Evolutionary conservation across 2,888 invertebrate species (phyloP), one percentile per base, ranked within the genome.

Genomic region (Osedax fenrisi): DNA sequence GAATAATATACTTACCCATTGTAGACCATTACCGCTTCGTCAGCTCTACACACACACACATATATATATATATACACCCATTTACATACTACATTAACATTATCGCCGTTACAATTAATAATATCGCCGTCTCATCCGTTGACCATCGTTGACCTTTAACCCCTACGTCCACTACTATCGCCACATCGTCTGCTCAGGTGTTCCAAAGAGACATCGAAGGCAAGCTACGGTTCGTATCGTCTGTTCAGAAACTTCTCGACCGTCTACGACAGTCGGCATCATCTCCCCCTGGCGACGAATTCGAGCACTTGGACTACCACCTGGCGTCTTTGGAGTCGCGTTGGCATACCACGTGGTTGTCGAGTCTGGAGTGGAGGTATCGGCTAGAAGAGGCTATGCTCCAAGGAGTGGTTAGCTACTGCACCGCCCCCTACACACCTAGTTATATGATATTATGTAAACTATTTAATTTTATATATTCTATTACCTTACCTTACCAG

Each of bases 131-230:
- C n/a, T n/a, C n/a, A n/a, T n/a, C n/a, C n/a, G n/a, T n/a, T n/a
- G n/a, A n/a, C n/a, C n/a, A n/a, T n/a, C n/a, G n/a, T n/a, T n/a
- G n/a, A n/a, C n/a, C n/a, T n/a, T n/a, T n/a, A n/a, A n/a, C n/a
- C n/a, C n/a, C n/a, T n/a, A n/a, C n/a, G n/a, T n/a, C n/a, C n/a
- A n/a, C n/a, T n/a, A n/a, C n/a, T n/a, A n/a, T n/a, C n/a, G n/a
- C n/a, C n/a, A n/a, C n/a, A n/a, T n/a, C n/a, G n/a, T 41, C 24
- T 26, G 86, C 87, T 26, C 88, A 94, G 93, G 90, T 90, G 88
- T 89, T 93, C 85, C 92, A 93, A 88, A 89, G 90, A 84, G 92
- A 93, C 88, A 92, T 94, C 86, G 91, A 92, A 88, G 91, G 91
- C 85, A 92, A 82, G 75, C 83, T 83, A 2, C 81, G 83, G 75